Evolutionary conservation across 30 jellyfish, hydroid and myxozoan species (phyloP).

Genomic region (Hydractinia symbiolongicarpus): DNA sequence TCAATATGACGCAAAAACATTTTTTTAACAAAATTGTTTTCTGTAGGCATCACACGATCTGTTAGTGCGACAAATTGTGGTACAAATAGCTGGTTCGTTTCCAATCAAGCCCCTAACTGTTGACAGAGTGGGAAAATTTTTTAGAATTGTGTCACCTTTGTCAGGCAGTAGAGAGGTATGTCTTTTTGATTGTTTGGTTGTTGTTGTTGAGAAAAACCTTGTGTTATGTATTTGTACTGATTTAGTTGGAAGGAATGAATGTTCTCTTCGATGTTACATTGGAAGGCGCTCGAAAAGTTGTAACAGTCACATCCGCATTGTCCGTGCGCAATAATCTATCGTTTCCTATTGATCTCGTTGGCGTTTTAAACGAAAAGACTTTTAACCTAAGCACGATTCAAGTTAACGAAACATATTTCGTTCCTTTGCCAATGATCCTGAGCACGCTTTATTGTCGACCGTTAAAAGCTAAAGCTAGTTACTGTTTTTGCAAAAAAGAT

Average conservation of each 20-base stretch:
- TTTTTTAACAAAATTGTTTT: not conserved
- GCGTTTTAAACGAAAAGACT: conserved; percentile 22
- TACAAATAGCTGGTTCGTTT: conserved; percentile 75
- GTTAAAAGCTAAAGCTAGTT: conserved; percentile 16
- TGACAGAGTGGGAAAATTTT: conserved; percentile 93
- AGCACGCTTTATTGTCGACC: conserved; percentile 76
- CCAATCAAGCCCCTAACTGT: conserved; percentile 83
- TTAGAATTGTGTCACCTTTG: conserved; percentile 58
- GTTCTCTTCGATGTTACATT: conserved; percentile 25
- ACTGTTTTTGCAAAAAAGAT: conserved; percentile 54
- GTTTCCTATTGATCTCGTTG: conserved; percentile 77
- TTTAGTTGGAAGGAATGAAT: conserved; percentile 10
- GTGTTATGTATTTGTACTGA: not conserved
- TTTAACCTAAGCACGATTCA: not conserved
- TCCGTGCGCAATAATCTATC: conserved; percentile 46
- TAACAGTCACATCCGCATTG: conserved; percentile 87
- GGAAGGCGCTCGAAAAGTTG: conserved; percentile 92
- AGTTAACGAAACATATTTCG: conserved; percentile 3
- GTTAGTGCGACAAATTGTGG: conserved; percentile 81
- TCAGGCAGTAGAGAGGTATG: conserved; percentile 36
- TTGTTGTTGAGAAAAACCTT: not conserved
- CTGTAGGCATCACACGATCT: conserved; percentile 75
- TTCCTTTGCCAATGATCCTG: conserved; percentile 65
- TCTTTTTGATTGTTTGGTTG: not conserved
- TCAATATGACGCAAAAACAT: not conserved